Evolutionary conservation across 92 coral and sea anemone genomes (phyloP).

Genomic region (Zoanthus solanderi): DNA sequence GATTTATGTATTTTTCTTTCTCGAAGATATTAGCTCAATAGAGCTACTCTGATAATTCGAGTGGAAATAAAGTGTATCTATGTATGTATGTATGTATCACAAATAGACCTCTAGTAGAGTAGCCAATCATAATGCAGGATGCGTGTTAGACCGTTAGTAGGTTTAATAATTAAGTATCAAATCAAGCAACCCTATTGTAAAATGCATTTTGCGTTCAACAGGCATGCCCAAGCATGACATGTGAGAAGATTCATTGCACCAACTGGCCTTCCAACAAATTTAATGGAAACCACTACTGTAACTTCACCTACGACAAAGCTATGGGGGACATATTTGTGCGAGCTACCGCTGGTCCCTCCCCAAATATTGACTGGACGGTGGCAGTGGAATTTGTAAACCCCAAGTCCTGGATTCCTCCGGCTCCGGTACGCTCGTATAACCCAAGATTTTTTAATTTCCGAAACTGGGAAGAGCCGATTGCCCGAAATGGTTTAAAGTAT

Average conservation of each 20-base stretch:
- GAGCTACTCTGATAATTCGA: no score
- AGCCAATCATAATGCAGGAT: no score
- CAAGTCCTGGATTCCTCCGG: constrained; percentile 56
- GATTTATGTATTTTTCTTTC: no score
- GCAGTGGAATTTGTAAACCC: constrained; percentile 68
- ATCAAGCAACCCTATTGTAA: no score
- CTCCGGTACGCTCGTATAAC: constrained; percentile 1
- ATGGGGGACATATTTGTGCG: constrained; percentile 65
- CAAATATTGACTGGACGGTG: constrained; percentile 78
- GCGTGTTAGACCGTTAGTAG: no score
- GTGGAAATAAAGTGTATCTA: no score
- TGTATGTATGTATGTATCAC: no score
- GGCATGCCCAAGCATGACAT: constrained; percentile 50
- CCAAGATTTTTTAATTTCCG: not conserved
- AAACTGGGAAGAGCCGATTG: constrained; percentile 59
- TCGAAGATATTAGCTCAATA: no score
- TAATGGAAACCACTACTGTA: constrained; percentile 71
- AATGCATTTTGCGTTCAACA: not conserved
- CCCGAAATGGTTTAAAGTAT: constrained; percentile 34
- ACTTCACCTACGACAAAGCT: constrained; percentile 66
- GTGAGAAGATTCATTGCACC: constrained; percentile 66
- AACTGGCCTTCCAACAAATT: constrained; percentile 61
- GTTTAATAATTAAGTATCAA: no score
- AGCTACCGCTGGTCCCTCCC: constrained; percentile 76
- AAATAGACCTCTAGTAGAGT: no score